A percentile compares a stretch with the other conserved stretches of the same genome.
phyloP scores from a whole-genome alignment of 2,113 vertebrate genomes.

The Australoheros scitulus region DNA sequence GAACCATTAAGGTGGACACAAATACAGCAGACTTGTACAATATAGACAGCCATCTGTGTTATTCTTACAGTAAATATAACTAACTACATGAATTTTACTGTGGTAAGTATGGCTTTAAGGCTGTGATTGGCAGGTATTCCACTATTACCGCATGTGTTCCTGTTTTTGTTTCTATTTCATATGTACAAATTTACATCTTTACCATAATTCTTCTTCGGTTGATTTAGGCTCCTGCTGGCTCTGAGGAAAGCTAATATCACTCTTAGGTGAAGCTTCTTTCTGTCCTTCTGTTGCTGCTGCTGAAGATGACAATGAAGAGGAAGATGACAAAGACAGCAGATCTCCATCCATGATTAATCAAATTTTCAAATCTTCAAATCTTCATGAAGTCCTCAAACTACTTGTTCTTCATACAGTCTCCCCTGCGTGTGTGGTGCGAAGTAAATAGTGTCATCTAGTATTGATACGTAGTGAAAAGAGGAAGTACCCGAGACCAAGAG shows the following conservation, averaged over 20 bases:
- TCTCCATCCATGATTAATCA: conserved; percentile 69
- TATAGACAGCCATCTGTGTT: background rate
- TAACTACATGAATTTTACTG: background rate
- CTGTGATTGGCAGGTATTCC: background rate
- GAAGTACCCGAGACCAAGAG: conserved; percentile 46
- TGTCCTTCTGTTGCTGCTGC: conserved; percentile 21
- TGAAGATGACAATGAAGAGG: conserved; percentile 31
- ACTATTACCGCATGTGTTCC: background rate
- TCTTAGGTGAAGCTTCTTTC: conserved; percentile 41
- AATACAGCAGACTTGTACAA: background rate
- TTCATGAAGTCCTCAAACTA: conserved; percentile 5
- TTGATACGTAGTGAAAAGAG: conserved; percentile 57
- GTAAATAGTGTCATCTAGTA: conserved; percentile 39
- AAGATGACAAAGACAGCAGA: conserved; percentile 58
- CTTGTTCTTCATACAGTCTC: background rate
- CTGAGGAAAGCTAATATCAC: conserved; percentile 43
- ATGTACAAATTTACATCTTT: background rate
- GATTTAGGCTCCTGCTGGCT: conserved; percentile 38
- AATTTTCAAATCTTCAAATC: conserved; percentile 1
- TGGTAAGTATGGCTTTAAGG: background rate
- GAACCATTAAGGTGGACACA: background rate
- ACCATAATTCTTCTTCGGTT: conserved; percentile 59
- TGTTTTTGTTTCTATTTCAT: background rate
- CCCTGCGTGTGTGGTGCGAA: background rate
- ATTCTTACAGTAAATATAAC: background rate